Conservation (phyloP, 2,113 vertebrate genomes). For the Aegithalos caudatus region DNA sequence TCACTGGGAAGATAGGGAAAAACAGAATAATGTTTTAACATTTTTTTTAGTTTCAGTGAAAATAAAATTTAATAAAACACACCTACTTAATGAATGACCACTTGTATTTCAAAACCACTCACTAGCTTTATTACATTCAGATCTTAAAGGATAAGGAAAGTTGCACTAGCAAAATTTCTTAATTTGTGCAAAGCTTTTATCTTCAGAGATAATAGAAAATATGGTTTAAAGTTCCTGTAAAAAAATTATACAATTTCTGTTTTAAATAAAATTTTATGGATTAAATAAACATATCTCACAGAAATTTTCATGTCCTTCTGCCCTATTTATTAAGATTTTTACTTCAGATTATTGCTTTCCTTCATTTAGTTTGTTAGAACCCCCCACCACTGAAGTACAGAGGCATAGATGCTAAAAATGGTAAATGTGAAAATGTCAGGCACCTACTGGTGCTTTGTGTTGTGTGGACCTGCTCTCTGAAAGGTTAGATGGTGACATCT, state of each 20-base stretch:
- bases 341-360: background rate
- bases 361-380: background rate
- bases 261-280: background rate
- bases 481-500: background rate
- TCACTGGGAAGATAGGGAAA: background rate
- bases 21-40: background rate
- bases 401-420: background rate
- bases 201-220: background rate
- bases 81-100: background rate
- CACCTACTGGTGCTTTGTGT: background rate
- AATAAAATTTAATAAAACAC: background rate
- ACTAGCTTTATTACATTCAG: background rate
- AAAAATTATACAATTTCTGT: background rate
- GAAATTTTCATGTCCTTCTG: background rate
- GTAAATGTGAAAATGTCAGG: background rate
- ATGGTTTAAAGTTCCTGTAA: background rate
- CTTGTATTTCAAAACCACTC: background rate
- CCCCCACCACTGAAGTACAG: background rate
- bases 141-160: background rate
- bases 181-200: background rate
- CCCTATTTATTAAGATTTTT: background rate
- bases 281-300: background rate
- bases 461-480: background rate
- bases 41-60: background rate
- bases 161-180: background rate